Conservation (phyloP, 2,888 invertebrate genomes). For the Sisyra nigra region DNA sequence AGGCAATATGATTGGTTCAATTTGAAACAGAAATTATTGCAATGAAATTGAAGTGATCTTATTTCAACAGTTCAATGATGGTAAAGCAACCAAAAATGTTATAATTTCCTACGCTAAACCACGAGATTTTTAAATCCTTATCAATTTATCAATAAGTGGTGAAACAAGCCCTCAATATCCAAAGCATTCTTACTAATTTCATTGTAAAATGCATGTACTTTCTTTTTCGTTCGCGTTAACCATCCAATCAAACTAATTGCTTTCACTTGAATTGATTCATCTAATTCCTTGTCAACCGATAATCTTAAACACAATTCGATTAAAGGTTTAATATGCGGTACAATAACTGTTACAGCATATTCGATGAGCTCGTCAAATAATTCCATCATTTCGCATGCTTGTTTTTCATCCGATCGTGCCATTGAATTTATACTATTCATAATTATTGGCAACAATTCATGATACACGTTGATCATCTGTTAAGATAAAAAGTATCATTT, state of each 20-base stretch:
- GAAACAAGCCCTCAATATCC: too few species aligned
- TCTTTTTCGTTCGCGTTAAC: conserved; percentile 52
- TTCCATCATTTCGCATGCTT: conserved; percentile 43
- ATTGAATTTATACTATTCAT: conserved; percentile 43
- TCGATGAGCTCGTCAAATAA: conserved; percentile 49
- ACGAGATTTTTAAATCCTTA: too few species aligned
- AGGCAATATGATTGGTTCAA: too few species aligned
- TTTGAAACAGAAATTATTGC: too few species aligned
- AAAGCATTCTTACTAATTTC: too few species aligned
- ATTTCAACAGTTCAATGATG: too few species aligned
- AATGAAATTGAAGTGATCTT: too few species aligned
- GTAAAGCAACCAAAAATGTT: too few species aligned
- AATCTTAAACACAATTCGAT: conserved; percentile 50
- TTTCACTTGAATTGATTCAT: conserved; percentile 46
- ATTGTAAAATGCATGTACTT: conserved; percentile 25
- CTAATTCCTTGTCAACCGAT: conserved; percentile 36
- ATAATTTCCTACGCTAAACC: too few species aligned
- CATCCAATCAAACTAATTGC: conserved; percentile 49
- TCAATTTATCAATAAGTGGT: too few species aligned
- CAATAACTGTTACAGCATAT: conserved; percentile 38
- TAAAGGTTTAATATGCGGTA: conserved; percentile 44
- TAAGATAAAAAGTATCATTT: conserved; percentile 12
- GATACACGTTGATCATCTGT: conserved; percentile 38
- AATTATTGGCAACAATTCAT: conserved; percentile 42
- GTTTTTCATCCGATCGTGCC: conserved; percentile 35